phyloP scores from a whole-genome alignment of 2,113 vertebrate genomes.

The Porphyrio hochstetteri region DNA sequence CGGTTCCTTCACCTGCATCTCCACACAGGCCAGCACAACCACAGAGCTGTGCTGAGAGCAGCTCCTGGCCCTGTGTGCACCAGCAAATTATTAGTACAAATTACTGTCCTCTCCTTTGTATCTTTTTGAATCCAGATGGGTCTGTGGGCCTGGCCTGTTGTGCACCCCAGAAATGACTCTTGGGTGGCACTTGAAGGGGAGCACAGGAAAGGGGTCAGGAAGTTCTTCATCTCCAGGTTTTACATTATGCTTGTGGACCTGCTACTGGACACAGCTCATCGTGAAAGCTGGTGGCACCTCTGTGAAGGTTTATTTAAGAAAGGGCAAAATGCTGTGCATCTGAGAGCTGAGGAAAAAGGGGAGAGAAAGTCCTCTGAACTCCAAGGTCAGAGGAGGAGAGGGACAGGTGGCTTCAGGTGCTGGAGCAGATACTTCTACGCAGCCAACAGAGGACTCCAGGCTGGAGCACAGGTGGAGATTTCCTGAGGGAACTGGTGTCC shows the following conservation, averaged over 20 bases:
- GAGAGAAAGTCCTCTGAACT: neutral
- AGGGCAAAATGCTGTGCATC: neutral
- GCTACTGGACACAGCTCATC: fast-evolving
- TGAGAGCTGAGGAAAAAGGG: neutral
- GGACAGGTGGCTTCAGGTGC: neutral
- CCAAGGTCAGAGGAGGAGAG: neutral
- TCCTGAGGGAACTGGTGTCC: neutral
- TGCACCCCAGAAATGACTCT: neutral
- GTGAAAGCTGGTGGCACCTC: neutral
- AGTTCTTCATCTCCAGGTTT: neutral
- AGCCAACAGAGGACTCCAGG: neutral
- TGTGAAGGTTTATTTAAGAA: neutral
- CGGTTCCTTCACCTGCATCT: neutral
- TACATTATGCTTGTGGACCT: neutral
- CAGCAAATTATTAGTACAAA: neutral
- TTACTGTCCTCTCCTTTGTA: neutral
- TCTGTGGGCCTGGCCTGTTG: neutral
- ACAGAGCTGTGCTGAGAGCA: neutral
- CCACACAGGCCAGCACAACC: neutral
- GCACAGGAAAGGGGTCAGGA: neutral
- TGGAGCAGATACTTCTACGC: neutral
- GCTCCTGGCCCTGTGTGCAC: neutral
- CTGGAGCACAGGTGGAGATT: neutral
- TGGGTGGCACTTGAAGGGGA: neutral
- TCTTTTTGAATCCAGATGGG: neutral